phyloP scores from a whole-genome alignment of 2,113 vertebrate genomes.

The Ceuthmochares aereus region DNA sequence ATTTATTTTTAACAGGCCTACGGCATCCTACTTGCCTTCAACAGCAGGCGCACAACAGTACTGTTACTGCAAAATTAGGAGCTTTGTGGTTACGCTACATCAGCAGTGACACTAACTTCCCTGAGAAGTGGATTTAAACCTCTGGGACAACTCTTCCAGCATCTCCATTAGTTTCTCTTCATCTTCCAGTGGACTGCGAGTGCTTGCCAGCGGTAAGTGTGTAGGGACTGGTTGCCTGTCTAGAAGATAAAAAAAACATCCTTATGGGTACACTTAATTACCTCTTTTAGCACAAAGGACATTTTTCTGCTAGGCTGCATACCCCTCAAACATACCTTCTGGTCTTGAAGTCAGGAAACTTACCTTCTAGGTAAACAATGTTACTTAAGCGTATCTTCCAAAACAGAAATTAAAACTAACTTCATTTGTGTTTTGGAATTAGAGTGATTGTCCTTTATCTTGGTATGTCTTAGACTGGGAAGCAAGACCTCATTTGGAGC shows the following conservation, averaged over 20 bases:
- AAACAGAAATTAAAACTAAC: not conserved
- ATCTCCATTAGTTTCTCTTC: conserved; percentile 74
- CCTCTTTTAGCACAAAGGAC: not conserved
- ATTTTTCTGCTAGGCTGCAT: not conserved
- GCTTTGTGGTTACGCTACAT: not conserved
- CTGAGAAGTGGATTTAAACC: conserved; percentile 64
- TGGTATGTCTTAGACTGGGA: not conserved
- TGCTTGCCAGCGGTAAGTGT: conserved; percentile 79
- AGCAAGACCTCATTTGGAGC: not conserved
- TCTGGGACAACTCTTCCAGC: conserved; percentile 75
- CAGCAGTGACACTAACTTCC: not conserved
- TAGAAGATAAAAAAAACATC: conserved; percentile 16
- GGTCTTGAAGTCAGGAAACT: not conserved
- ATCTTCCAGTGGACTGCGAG: conserved; percentile 70
- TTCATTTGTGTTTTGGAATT: not conserved
- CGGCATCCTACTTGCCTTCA: not conserved
- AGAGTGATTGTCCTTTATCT: not conserved
- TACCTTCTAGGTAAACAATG: not conserved
- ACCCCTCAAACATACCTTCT: not conserved
- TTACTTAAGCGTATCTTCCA: not conserved
- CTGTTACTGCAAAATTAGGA: not conserved
- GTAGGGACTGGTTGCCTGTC: conserved; percentile 80
- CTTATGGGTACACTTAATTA: not conserved
- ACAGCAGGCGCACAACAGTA: not conserved
- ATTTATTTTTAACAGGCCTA: not conserved